Base-by-base conservation (phyloP, 2,888 invertebrate species). In the Geotrupes spiniger region DNA sequence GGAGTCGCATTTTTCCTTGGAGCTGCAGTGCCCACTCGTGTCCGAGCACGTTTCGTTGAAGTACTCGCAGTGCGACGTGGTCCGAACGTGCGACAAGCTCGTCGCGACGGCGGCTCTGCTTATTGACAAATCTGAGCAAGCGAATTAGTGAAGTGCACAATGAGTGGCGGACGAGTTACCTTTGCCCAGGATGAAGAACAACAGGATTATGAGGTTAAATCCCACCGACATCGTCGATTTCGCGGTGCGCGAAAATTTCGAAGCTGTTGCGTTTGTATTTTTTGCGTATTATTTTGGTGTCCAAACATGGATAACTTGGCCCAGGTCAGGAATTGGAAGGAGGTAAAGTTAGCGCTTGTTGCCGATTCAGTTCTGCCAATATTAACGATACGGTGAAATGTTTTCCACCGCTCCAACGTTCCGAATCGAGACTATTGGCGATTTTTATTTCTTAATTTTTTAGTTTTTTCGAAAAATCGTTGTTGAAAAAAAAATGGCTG, bases 31-130 rank as follows among this genome's bases (percentile, higher is more conserved):
- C 53, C 69, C 70, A 14, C 57, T 55, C n/a, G 74, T 70, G 46
- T 75, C 73, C 9, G 69, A 63, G 59, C 81, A 82, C 1, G 77
- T 78, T 10, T 77, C 76, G 66, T 87, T 87, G 69, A 81, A 85
- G 71, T 80, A 85, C 66, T 86, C 86, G 66, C 87, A 88, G 58
- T 74, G 78, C 4, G 76, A 76, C 3, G 84, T 82, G 28, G 72
- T 69, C 26, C 53, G 51, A 15, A 41, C 43, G 58, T 74, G 78
- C 4, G 76, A 76, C 3, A 84, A 82, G 29, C 72, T 69, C 36
- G 56, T 55, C 8, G 58, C 57, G 31, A 63, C 55, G 31, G 62
- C 55, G 33, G 59, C 56, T 5, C 21, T 36, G 17, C 25, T 21
- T 15, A 42, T 17, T 3, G 21, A n/a, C 15, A 14, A 21, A 36